A percentile compares a stretch with the other conserved stretches of the same genome.
Conservation (phyloP, 2,888 invertebrate species). For the Spodoptera littoralis region DNA sequence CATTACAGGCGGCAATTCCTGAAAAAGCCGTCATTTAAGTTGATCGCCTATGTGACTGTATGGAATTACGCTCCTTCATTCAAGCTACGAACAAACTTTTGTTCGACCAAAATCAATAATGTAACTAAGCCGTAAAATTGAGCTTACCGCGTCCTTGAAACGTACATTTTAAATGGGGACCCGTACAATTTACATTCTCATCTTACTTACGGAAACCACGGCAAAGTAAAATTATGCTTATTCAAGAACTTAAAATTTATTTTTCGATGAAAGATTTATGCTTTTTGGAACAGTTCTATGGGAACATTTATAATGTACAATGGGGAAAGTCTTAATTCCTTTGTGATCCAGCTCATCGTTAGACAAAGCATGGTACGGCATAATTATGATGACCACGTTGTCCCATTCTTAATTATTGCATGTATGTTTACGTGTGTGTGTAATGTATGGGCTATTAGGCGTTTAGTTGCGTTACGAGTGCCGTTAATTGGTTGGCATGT, state of each 20-base stretch:
- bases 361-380: too few relatives aligned
- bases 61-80: conserved; percentile 24
- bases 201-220: conserved; percentile 7
- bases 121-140: conserved; percentile 33
- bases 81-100: conserved; percentile 28
- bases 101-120: conserved; percentile 40
- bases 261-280: not conserved
- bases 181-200: conserved; percentile 32
- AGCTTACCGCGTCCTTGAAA: conserved; percentile 41
- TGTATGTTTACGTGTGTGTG: conserved; percentile 41
- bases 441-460: conserved; percentile 52
- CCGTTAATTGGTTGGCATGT: conserved; percentile 45
- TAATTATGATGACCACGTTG: conserved; percentile 31
- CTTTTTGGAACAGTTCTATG: not conserved
- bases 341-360: not conserved
- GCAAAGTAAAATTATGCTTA: conserved; percentile 8
- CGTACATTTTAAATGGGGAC: conserved; percentile 24
- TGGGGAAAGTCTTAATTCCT: conserved; percentile 1
- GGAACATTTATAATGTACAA: not conserved
- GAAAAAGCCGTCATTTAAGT: conserved; percentile 13
- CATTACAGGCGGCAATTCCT: conserved; percentile 4
- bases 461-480: conserved; percentile 24
- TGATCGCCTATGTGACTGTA: conserved; percentile 16
- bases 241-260: not conserved
- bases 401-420: conserved; percentile 50